phyloP scores from a whole-genome alignment of 2,888 invertebrate genomes.

The Gibbula magus region DNA sequence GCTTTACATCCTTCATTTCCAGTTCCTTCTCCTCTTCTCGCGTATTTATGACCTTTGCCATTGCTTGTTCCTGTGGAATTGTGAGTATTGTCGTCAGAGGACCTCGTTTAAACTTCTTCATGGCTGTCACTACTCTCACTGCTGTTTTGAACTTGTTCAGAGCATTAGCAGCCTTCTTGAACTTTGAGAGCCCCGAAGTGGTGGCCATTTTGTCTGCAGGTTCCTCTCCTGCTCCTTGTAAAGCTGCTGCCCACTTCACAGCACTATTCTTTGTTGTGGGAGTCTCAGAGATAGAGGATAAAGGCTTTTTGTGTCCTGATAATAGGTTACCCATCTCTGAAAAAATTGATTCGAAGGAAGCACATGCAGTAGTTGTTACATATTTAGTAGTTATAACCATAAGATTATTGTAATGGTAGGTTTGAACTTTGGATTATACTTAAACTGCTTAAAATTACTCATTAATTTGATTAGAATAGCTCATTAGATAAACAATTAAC shows the following conservation, averaged over 20 bases:
- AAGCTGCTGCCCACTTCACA: background rate
- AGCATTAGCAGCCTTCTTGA: constrained; percentile 35
- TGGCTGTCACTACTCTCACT: constrained; percentile 34
- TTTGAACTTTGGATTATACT: too few species aligned
- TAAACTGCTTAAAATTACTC: too few species aligned
- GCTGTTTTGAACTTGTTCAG: constrained; percentile 34
- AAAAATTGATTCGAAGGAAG: too few species aligned
- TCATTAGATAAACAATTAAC: too few species aligned
- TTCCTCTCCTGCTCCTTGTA: background rate
- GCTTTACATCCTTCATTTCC: constrained; percentile 31
- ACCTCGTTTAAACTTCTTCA: constrained; percentile 31
- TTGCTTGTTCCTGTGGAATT: constrained; percentile 43
- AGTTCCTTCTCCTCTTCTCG: constrained; percentile 15
- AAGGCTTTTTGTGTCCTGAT: background rate
- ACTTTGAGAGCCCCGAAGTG: constrained; percentile 16
- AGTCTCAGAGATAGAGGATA: background rate
- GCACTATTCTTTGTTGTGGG: background rate
- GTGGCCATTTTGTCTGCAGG: background rate
- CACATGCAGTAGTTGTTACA: too few species aligned
- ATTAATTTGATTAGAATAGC: too few species aligned
- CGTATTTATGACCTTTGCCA: constrained; percentile 34
- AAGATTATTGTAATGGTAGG: too few species aligned
- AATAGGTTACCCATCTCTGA: too few species aligned
- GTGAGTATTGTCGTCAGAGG: constrained; percentile 41
- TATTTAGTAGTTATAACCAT: too few species aligned